Conservation (phyloP, 2,888 invertebrate species). For the Thumatha senex region DNA sequence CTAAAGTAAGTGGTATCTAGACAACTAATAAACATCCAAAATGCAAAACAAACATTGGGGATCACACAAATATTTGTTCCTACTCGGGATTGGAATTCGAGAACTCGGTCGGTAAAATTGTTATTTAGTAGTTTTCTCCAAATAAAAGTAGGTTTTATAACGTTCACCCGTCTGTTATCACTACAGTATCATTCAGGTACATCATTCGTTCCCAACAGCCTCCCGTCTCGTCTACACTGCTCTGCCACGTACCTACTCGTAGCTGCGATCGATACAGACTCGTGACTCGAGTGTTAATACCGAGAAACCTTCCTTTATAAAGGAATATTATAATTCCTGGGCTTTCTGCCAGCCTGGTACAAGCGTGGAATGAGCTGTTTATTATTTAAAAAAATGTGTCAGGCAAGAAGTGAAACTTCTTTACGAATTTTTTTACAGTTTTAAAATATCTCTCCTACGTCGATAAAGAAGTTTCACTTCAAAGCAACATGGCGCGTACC, state of each 20-base stretch:
- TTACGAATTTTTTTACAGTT: neutral
- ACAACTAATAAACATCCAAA: no score
- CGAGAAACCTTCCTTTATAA: constrained; percentile 4
- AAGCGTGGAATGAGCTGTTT: neutral
- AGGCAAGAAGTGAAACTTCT: no score
- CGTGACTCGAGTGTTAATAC: constrained; percentile 40
- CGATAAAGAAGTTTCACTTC: no score
- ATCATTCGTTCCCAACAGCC: neutral
- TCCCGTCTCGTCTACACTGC: constrained; percentile 14
- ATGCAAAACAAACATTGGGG: no score
- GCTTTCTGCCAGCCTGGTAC: constrained; percentile 26
- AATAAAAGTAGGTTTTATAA: no score
- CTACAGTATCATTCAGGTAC: neutral
- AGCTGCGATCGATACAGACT: constrained; percentile 35
- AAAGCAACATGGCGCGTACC: no score
- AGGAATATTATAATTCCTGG: constrained; percentile 34
- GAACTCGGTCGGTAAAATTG: no score
- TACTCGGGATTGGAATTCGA: no score
- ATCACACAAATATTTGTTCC: no score
- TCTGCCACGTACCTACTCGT: constrained; percentile 6
- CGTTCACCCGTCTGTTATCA: neutral
- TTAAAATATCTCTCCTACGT: neutral
- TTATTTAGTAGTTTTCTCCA: no score
- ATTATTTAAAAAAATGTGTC: neutral
- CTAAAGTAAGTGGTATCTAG: no score